phyloP scores from a whole-genome alignment of 2,113 vertebrate genomes.

The Grus americana region DNA sequence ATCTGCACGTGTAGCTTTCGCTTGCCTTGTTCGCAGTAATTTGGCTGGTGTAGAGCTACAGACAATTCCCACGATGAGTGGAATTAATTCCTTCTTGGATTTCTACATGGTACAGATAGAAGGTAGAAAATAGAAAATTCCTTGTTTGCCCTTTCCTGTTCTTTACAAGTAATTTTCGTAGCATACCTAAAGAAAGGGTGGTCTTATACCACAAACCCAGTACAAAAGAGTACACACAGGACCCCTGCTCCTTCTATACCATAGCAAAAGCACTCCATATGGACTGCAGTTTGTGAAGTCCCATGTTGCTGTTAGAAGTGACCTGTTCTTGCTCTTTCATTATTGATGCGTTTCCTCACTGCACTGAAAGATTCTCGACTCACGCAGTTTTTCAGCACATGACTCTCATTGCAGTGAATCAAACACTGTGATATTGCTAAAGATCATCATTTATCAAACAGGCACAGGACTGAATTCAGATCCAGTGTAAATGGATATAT shows the following conservation, averaged over 20 bases:
- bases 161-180: not conserved
- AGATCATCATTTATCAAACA: slow-evolving; percentile 20
- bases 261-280: not conserved
- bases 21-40: not conserved
- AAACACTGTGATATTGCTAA: slow-evolving; percentile 1
- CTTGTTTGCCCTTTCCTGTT: not conserved
- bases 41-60: not conserved
- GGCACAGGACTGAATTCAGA: not conserved
- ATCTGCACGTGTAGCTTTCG: rapidly evolving
- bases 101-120: not conserved
- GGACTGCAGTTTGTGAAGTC: not conserved
- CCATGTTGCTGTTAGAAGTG: not conserved
- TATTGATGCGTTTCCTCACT: not conserved
- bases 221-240: not conserved
- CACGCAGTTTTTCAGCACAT: not conserved
- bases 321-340: slow-evolving; percentile 34
- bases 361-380: slow-evolving; percentile 14
- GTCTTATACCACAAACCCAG: not conserved
- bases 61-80: not conserved
- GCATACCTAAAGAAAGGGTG: not conserved
- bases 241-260: not conserved
- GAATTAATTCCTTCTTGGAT: not conserved
- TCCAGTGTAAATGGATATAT: not conserved
- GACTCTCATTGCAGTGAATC: slow-evolving; percentile 39
- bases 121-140: not conserved